Conservation (phyloP, 2,113 vertebrate species). For the Scortum barcoo region DNA sequence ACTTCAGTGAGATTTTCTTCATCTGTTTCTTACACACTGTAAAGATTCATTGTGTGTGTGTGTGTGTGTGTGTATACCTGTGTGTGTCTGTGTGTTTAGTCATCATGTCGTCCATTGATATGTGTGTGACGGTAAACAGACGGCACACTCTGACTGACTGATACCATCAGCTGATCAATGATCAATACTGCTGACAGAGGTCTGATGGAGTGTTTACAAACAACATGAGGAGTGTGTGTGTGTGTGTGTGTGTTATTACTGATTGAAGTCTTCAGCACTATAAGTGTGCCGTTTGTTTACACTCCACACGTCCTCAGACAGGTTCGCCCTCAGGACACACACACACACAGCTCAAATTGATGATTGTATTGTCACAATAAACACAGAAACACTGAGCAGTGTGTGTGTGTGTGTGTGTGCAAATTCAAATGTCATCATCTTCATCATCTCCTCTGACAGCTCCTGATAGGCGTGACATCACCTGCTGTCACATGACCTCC, state of each 20-base stretch:
- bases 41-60: too few relatives aligned
- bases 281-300: slow-evolving; percentile 76
- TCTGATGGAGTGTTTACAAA: slow-evolving; percentile 43
- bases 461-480: too few relatives aligned
- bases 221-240: slow-evolving; percentile 11
- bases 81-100: slow-evolving; percentile 43
- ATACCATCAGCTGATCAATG: slow-evolving; percentile 57
- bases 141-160: slow-evolving; percentile 50
- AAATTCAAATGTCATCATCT: too few relatives aligned
- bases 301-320: slow-evolving; percentile 4
- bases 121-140: slow-evolving; percentile 30
- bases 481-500: too few relatives aligned
- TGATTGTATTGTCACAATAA: slow-evolving; percentile 20
- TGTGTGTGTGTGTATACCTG: slow-evolving; percentile 1
- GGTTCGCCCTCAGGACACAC: background rate
- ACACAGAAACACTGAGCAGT: background rate
- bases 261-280: slow-evolving; percentile 41
- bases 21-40: too few relatives aligned
- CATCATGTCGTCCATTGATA: slow-evolving; percentile 51
- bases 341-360: slow-evolving; percentile 6
- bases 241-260: background rate
- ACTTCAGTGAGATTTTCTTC: too few relatives aligned
- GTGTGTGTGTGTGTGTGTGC: slow-evolving; percentile 3
- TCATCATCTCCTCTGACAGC: too few relatives aligned
- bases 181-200: slow-evolving; percentile 43